These are phyloP conservation scores for Dione vanillae DNA, from an alignment of 2,888 invertebrate species.

Conservation along the genomic window DNA sequence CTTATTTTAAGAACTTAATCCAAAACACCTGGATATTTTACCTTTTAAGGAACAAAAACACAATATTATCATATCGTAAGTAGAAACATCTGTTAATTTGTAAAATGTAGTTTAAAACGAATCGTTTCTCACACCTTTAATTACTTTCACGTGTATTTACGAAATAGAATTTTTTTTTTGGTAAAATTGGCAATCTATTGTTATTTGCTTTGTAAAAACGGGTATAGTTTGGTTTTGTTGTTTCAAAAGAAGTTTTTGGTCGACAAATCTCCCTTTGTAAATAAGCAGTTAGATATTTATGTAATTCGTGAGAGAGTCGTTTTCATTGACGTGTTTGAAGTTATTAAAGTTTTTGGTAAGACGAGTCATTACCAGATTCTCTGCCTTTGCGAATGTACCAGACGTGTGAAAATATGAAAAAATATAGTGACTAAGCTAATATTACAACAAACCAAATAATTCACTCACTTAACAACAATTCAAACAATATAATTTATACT, in stretches of 20 bases:
- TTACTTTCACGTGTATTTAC: conserved; percentile 57
- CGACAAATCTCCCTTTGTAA: background rate
- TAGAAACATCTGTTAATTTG: conserved; percentile 41
- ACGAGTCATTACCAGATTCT: background rate
- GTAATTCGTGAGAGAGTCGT: background rate
- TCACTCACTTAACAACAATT: background rate
- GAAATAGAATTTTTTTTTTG: background rate
- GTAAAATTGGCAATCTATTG: background rate
- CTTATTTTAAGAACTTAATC: conserved; percentile 29
- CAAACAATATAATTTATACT: conserved; percentile 15
- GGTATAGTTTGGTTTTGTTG: conserved; percentile 2
- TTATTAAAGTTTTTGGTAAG: too few species aligned
- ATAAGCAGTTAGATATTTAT: background rate
- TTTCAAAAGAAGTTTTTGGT: background rate
- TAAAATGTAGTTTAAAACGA: conserved; percentile 14
- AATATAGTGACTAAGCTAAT: conserved; percentile 36
- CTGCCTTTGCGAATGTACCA: background rate
- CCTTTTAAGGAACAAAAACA: conserved; percentile 31
- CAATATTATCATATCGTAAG: conserved; percentile 28
- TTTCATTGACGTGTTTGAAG: too few species aligned
- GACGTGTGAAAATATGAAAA: conserved; percentile 14
- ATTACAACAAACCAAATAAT: conserved; percentile 22
- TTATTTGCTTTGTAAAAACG: background rate
- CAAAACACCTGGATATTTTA: conserved; percentile 51
- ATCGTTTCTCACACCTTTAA: conserved; percentile 49